A percentile compares a stretch with the other conserved stretches of the same genome.
Conservation (phyloP, 2,888 invertebrate species). For the Pseudanteris insignis region DNA sequence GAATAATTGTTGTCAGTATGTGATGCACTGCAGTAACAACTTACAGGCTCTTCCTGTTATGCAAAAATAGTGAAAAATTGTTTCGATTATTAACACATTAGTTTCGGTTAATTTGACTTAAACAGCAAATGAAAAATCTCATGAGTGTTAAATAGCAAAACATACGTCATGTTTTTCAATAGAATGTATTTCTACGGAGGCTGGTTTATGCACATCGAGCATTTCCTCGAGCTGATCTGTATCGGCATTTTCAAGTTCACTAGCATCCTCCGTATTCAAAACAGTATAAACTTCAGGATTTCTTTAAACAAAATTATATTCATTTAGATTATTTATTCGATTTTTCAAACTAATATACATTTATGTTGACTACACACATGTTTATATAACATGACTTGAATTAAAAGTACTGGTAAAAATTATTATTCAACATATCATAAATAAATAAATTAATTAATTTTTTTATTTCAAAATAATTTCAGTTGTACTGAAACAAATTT, state of each 20-base stretch:
- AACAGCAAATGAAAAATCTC: background rate
- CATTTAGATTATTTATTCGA: background rate
- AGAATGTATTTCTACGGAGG: slow-evolving; percentile 54
- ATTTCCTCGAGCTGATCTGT: slow-evolving; percentile 58
- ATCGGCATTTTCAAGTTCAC: slow-evolving; percentile 58
- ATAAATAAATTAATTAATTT: no score
- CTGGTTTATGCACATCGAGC: slow-evolving; percentile 56
- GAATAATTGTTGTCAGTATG: slow-evolving; percentile 79
- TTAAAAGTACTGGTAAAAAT: no score
- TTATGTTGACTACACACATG: background rate
- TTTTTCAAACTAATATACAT: background rate
- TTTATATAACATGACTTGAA: background rate
- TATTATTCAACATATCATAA: no score
- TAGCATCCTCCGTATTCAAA: slow-evolving; percentile 67
- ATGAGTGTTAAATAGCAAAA: no score
- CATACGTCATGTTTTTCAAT: slow-evolving; percentile 61
- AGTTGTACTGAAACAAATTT: no score
- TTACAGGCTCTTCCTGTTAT: slow-evolving; percentile 66
- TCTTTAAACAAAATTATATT: slow-evolving; percentile 47
- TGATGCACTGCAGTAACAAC: slow-evolving; percentile 81
- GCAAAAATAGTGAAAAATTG: slow-evolving; percentile 1
- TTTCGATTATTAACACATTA: no score
- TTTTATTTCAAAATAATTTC: no score
- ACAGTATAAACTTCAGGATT: slow-evolving; percentile 58
- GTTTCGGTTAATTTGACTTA: background rate